These are phyloP conservation scores for Karalla daura DNA, from an alignment of 2,797 vertebrate genomes.

Conservation along the genomic window DNA sequence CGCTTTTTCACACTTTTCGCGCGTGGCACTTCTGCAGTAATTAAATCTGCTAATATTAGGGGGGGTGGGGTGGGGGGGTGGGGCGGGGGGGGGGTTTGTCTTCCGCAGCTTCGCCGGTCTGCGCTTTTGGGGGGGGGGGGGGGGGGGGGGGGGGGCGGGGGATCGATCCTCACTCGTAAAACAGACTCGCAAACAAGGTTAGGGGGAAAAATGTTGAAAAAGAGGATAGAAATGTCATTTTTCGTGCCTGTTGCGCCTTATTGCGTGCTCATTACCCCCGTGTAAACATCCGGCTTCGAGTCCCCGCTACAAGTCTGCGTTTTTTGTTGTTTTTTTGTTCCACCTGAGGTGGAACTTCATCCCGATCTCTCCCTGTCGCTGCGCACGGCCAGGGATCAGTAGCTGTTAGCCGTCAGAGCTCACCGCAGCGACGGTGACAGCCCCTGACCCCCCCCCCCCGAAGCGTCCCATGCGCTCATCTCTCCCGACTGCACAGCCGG, in stretches of 20 bases:
- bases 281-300: no score
- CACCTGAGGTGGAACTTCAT: background rate
- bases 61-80: background rate
- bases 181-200: no score
- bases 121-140: no score
- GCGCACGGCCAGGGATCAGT: background rate
- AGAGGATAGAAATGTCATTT: no score
- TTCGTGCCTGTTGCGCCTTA: no score
- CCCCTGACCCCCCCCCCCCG: slow-evolving; percentile 75
- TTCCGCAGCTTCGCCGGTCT: background rate
- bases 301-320: no score
- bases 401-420: background rate
- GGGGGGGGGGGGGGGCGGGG: no score
- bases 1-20: slow-evolving; percentile 36
- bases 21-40: slow-evolving; percentile 50
- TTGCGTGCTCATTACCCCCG: no score
- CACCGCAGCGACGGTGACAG: background rate
- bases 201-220: no score
- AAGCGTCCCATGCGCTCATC: slow-evolving; percentile 43
- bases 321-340: no score
- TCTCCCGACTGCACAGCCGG: slow-evolving; percentile 29
- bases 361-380: background rate
- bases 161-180: no score
- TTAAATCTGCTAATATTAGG: slow-evolving; percentile 42
- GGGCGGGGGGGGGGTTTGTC: no score